Percentiles rank a stretch among this genome's conserved stretches.
Conservation (phyloP, 2,113 vertebrate genomes). For the Cromileptes altivelis region DNA sequence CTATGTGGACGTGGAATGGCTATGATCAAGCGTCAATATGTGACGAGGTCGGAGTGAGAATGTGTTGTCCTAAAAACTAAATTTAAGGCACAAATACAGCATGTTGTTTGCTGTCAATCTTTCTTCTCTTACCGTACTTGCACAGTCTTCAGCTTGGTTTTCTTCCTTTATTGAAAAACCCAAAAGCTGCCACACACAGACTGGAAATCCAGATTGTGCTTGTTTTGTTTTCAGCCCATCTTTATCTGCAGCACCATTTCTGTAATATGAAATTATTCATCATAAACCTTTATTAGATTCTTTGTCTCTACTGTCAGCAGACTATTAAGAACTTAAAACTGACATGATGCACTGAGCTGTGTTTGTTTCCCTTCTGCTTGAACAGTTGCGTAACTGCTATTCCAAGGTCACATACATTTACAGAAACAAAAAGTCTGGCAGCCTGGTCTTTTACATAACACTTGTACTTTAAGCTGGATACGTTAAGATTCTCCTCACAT, state of each 20-base stretch:
- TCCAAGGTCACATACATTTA: constrained; percentile 52
- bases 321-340: neutral
- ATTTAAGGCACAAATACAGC: neutral
- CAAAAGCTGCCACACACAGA: constrained; percentile 7
- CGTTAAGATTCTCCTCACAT: constrained; percentile 56
- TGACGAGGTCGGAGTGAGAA: too few relatives aligned
- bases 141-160: neutral
- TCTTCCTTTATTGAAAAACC: neutral
- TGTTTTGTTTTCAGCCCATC: neutral
- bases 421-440: constrained; percentile 25
- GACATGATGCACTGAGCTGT: neutral
- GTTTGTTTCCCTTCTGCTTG: neutral
- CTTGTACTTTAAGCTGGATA: constrained; percentile 8
- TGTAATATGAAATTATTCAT: neutral
- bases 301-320: neutral
- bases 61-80: neutral
- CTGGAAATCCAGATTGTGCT: neutral
- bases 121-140: neutral
- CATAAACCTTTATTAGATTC: constrained; percentile 14
- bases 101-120: neutral
- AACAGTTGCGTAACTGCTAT: constrained; percentile 23
- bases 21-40: too few relatives aligned
- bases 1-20: too few relatives aligned
- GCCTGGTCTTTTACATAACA: constrained; percentile 9
- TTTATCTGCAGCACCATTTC: neutral